These are phyloP conservation scores for Sinonovacula constricta DNA, from an alignment of 1,140 invertebrate genomes.

Conservation along the genomic window DNA sequence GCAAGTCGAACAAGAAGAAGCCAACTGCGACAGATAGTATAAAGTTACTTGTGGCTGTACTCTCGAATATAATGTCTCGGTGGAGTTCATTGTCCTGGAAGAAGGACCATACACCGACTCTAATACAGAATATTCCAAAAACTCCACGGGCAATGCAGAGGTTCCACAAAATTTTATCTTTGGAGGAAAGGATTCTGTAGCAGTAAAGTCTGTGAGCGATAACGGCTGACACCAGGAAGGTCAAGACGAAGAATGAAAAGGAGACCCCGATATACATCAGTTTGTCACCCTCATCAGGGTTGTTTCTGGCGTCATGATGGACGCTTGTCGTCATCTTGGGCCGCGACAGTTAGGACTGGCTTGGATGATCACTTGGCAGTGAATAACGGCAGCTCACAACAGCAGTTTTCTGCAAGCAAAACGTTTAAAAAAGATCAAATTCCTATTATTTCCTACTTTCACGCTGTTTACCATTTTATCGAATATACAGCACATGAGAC, in stretches of 20 bases:
- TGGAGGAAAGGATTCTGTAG: constrained; percentile 33
- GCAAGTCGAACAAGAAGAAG: constrained; percentile 69
- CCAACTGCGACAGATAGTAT: constrained; percentile 54
- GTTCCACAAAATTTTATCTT: constrained; percentile 58
- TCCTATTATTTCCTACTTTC: too few relatives aligned
- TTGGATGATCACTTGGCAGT: too few relatives aligned
- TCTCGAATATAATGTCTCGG: constrained; percentile 26
- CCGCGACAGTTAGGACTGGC: too few relatives aligned
- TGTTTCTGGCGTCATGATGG: too few relatives aligned
- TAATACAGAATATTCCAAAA: constrained; percentile 39
- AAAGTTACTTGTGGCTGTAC: constrained; percentile 49
- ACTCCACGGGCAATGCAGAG: constrained; percentile 40
- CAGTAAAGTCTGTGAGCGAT: neutral
- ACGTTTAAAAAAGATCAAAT: too few relatives aligned
- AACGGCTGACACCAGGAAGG: constrained; percentile 30
- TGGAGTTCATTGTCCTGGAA: constrained; percentile 31
- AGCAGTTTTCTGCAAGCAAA: too few relatives aligned
- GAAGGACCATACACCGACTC: constrained; percentile 25
- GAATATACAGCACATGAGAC: too few relatives aligned
- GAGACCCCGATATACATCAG: constrained; percentile 26
- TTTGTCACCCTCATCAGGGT: too few relatives aligned
- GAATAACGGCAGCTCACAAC: too few relatives aligned
- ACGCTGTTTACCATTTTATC: too few relatives aligned
- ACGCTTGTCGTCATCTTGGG: too few relatives aligned
- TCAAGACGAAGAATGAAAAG: constrained; percentile 28